Conservation (phyloP, 2,797 vertebrate species). For the Pantherophis vulpinus region DNA sequence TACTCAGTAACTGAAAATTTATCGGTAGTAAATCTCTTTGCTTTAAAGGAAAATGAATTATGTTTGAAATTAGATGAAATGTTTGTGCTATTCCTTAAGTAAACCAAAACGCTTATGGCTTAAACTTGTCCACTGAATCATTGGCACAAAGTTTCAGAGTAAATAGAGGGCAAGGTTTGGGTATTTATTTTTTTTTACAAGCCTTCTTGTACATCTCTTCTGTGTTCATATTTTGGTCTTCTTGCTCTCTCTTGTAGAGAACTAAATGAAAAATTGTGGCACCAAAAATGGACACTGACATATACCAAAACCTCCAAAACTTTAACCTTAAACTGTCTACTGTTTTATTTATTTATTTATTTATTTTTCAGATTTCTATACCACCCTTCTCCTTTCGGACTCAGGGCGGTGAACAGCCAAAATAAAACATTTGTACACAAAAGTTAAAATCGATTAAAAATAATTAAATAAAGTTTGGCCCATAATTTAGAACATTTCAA, state of each 20-base stretch:
- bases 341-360: no score
- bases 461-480: no score
- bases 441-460: no score
- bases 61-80: slow-evolving; percentile 20
- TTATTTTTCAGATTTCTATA: no score
- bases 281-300: not conserved
- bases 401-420: no score
- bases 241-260: not conserved
- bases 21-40: slow-evolving; percentile 18
- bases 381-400: no score
- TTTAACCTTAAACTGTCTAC: no score
- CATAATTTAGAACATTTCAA: no score
- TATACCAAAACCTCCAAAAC: no score
- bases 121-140: slow-evolving; percentile 3
- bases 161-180: slow-evolving; percentile 11
- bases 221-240: not conserved
- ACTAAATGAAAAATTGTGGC: not conserved
- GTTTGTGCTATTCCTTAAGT: slow-evolving; percentile 25
- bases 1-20: slow-evolving; percentile 30
- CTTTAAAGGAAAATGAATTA: slow-evolving; percentile 37
- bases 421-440: no score
- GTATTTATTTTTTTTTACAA: not conserved
- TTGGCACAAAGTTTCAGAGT: not conserved
- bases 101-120: slow-evolving; percentile 12
- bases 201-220: not conserved